A percentile compares a stretch with the other conserved stretches of the same genome.
These are phyloP conservation scores for Hirtodrosophila trivittata DNA, from an alignment of 2,888 invertebrate genomes.

Conservation along the genomic window DNA sequence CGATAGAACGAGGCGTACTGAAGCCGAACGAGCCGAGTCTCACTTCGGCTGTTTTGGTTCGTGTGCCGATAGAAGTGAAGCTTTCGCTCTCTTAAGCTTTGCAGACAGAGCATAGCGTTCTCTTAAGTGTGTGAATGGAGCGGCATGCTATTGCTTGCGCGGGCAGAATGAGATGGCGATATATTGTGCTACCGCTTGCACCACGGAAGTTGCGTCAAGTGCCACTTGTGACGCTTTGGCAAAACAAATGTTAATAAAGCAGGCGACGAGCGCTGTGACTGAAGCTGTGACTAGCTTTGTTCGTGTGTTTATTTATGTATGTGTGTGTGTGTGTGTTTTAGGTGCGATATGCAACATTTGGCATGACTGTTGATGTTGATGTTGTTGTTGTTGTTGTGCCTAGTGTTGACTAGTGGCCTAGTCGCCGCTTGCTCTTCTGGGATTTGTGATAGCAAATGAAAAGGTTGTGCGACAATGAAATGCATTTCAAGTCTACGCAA, in stretches of 20 bases:
- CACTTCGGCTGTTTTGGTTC: conserved; percentile 27
- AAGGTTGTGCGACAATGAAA: conserved; percentile 62
- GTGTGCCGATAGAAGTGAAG: conserved; percentile 19
- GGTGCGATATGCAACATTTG: conserved; percentile 64
- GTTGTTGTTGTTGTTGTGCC: conserved; percentile 30
- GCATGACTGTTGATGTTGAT: conserved; percentile 23
- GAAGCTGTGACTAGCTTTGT: conserved; percentile 18
- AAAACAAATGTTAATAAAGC: conserved; percentile 63
- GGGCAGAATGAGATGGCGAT: conserved; percentile 47
- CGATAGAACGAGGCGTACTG: conserved; percentile 36
- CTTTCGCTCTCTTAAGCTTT: conserved; percentile 65
- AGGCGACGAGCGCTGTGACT: conserved; percentile 35
- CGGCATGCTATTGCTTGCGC: conserved; percentile 69
- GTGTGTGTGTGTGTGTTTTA: conserved; percentile 22
- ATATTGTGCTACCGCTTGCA: conserved; percentile 45
- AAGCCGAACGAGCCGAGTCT: conserved; percentile 18
- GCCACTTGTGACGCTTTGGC: conserved; percentile 67
- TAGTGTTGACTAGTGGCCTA: conserved; percentile 62
- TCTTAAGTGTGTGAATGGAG: conserved; percentile 53
- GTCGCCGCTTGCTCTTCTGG: conserved; percentile 49
- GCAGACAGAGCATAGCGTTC: conserved; percentile 39
- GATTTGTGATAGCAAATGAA: conserved; percentile 62
- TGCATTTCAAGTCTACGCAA: conserved; percentile 66
- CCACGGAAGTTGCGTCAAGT: conserved; percentile 51
- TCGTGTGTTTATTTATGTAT: conserved; percentile 14